Evolutionary conservation across 2,113 vertebrate genomes (phyloP).

Genomic region (Elgaria multicarinata): DNA sequence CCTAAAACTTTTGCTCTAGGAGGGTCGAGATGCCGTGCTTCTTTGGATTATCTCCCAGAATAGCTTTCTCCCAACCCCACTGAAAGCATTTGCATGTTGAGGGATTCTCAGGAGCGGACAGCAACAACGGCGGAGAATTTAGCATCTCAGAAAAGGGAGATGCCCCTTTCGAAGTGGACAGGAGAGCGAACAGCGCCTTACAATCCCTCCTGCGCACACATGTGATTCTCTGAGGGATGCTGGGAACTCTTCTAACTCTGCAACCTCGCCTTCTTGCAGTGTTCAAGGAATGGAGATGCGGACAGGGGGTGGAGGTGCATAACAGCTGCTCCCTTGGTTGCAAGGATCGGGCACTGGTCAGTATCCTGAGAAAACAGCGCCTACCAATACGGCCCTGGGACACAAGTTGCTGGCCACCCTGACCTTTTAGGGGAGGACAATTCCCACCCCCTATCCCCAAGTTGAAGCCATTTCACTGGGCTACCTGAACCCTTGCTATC

Average conservation of each 20-base stretch:
- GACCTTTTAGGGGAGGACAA: background rate
- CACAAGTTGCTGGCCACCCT: background rate
- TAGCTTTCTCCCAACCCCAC: background rate
- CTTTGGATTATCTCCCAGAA: constrained; percentile 26
- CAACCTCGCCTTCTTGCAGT: constrained; percentile 64
- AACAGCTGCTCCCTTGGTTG: constrained; percentile 22
- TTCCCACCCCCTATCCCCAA: background rate
- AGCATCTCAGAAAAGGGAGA: background rate
- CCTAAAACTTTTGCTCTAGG: background rate
- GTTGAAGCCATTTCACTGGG: background rate
- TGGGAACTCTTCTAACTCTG: background rate
- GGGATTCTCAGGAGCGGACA: background rate
- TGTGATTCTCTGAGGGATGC: background rate
- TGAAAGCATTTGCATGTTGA: background rate
- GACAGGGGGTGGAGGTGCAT: constrained; percentile 44
- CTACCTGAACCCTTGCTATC: background rate
- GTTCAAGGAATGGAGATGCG: constrained; percentile 63
- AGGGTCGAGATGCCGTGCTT: constrained; percentile 19
- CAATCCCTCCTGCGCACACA: too few species aligned
- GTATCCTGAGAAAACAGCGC: background rate
- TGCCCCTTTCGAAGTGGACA: background rate
- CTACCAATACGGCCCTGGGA: background rate
- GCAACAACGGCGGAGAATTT: background rate
- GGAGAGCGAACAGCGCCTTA: background rate
- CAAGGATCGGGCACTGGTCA: constrained; percentile 18